A percentile compares a stretch with the other conserved stretches of the same genome.
phyloP scores from a whole-genome alignment of 1,140 invertebrate species.

The Kradibia gibbosae region DNA sequence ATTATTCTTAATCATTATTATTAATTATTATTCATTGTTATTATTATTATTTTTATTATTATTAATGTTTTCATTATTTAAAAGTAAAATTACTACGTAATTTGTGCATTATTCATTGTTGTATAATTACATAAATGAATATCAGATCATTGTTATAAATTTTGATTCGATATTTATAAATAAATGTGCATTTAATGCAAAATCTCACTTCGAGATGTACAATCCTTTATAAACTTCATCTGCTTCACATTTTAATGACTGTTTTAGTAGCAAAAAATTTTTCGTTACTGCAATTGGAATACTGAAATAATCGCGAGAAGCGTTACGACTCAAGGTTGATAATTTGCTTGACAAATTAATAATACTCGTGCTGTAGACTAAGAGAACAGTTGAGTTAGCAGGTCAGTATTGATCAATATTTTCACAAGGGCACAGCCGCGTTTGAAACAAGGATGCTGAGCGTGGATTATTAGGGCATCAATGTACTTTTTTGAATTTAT shows the following conservation, averaged over 20 bases:
- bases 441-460: neutral
- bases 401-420: neutral
- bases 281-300: constrained; percentile 18
- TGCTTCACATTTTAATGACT: neutral
- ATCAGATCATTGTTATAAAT: constrained; percentile 15
- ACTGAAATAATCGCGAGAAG: constrained; percentile 23
- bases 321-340: constrained; percentile 10
- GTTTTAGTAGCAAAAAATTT: constrained; percentile 32
- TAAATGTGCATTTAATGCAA: constrained; percentile 32
- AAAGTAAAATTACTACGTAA: constrained; percentile 18
- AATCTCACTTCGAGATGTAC: neutral
- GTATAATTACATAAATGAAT: neutral
- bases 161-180: constrained; percentile 1
- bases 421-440: constrained; percentile 1
- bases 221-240: constrained; percentile 17
- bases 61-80: neutral
- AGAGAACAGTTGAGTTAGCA: neutral
- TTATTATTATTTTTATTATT: no score
- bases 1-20: no score
- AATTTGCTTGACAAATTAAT: constrained; percentile 36
- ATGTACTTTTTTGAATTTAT: no score
- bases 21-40: no score
- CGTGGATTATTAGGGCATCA: neutral
- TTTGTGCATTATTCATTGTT: constrained; percentile 17
- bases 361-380: neutral